Percentiles rank a stretch among this genome's conserved stretches.
These are phyloP conservation scores for Mesoclemmys tuberculata DNA, from an alignment of 2,113 vertebrate genomes.

Conservation along the genomic window DNA sequence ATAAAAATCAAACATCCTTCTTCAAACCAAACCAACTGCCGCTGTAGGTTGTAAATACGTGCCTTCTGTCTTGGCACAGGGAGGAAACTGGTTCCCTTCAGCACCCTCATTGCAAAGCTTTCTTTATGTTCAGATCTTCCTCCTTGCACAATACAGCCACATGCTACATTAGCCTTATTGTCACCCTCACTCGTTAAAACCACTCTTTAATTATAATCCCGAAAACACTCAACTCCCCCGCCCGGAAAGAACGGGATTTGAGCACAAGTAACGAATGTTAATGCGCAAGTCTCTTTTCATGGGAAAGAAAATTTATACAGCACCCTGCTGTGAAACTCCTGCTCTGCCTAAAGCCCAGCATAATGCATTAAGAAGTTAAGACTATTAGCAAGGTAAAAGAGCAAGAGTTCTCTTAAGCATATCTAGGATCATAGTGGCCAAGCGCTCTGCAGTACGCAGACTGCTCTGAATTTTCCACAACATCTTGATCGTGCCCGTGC, in stretches of 20 bases:
- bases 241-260: conserved; percentile 49
- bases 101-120: neutral
- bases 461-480: fast-evolving
- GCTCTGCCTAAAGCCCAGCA: conserved; percentile 59
- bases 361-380: conserved; percentile 68
- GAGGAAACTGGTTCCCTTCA: neutral
- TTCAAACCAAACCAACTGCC: neutral
- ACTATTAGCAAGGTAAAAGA: conserved; percentile 41
- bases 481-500: fast-evolving
- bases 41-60: neutral
- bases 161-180: conserved; percentile 23
- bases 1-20: neutral
- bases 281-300: conserved; percentile 39
- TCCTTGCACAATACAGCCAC: neutral
- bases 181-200: neutral
- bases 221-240: conserved; percentile 28
- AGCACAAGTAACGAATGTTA: conserved; percentile 27
- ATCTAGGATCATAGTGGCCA: neutral
- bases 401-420: neutral
- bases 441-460: neutral
- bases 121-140: neutral
- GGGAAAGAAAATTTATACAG: conserved; percentile 56
- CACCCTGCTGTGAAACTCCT: conserved; percentile 14
- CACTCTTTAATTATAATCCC: conserved; percentile 53
- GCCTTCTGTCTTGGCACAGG: fast-evolving